Percentiles rank a stretch among this genome's conserved stretches.
phyloP scores from a whole-genome alignment of 2,888 invertebrate species.

The Dynastes grantii region DNA sequence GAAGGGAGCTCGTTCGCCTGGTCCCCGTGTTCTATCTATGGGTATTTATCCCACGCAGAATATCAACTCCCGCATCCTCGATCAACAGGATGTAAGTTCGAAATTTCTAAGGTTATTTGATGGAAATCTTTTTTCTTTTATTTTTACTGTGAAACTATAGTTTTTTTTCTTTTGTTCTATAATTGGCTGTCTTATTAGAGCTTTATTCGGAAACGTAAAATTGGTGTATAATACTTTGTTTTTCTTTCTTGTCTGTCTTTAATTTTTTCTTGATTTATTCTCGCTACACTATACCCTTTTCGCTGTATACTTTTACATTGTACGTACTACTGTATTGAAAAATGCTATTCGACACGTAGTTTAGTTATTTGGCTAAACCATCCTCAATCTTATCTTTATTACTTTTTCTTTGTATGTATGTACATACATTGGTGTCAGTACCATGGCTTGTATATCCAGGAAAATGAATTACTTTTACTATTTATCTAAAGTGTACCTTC shows the following conservation, averaged over 20 bases:
- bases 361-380: no score
- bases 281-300: no score
- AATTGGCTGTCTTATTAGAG: conserved; percentile 27
- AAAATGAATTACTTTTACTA: no score
- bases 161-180: neutral
- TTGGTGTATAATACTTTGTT: conserved; percentile 12
- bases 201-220: conserved; percentile 15
- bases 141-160: neutral
- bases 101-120: conserved; percentile 29
- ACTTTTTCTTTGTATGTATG: no score
- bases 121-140: conserved; percentile 24
- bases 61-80: conserved; percentile 90
- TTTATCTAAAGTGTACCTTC: no score
- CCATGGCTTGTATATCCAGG: no score
- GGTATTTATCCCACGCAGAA: conserved; percentile 92
- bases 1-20: conserved; percentile 93
- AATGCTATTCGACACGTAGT: no score
- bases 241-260: conserved; percentile 18
- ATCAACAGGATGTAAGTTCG: conserved; percentile 91
- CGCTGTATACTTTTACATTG: no score
- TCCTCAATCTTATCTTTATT: no score
- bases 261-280: neutral
- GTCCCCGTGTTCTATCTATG: conserved; percentile 91
- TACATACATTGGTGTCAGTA: no score
- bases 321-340: no score